A percentile compares a stretch with the other conserved stretches of the same genome.
These are phyloP conservation scores for Proctacanthus coquilletti DNA, from an alignment of 1,140 invertebrate species.

Conservation along the genomic window DNA sequence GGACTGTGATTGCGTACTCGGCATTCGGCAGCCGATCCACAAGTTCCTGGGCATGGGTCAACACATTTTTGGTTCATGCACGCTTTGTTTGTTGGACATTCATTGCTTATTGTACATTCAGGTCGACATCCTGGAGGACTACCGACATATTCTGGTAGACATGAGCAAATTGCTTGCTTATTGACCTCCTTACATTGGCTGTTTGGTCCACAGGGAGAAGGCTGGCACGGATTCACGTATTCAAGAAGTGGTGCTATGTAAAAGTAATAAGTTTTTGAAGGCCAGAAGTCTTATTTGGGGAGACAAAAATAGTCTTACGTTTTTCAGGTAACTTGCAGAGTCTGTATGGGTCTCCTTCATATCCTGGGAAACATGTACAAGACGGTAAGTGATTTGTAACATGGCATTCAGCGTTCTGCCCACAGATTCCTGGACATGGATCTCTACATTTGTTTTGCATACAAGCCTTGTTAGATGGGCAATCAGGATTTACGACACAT, in stretches of 20 bases:
- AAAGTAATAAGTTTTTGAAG: too few species aligned
- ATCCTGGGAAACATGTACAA: constrained; percentile 55
- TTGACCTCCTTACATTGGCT: constrained; percentile 51
- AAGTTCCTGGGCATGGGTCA: constrained; percentile 54
- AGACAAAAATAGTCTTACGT: constrained; percentile 35
- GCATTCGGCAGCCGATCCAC: constrained; percentile 41
- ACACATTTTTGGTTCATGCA: constrained; percentile 52
- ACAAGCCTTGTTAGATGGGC: constrained; percentile 54
- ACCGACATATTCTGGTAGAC: constrained; percentile 52
- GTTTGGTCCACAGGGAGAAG: constrained; percentile 51
- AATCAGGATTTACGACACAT: constrained; percentile 63
- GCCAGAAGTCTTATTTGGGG: too few species aligned
- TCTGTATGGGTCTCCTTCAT: constrained; percentile 56
- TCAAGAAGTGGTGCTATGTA: constrained; percentile 27
- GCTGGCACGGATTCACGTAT: constrained; percentile 38
- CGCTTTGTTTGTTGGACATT: constrained; percentile 49
- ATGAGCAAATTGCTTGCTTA: constrained; percentile 48
- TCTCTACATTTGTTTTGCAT: constrained; percentile 61
- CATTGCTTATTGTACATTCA: constrained; percentile 45
- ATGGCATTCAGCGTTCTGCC: constrained; percentile 57
- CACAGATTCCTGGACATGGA: constrained; percentile 66
- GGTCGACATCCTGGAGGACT: constrained; percentile 61
- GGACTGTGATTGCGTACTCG: constrained; percentile 43
- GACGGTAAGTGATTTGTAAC: constrained; percentile 63
- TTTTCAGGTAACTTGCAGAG: constrained; percentile 34